Evolutionary conservation across 2,797 vertebrate species (phyloP), one percentile per base, ranked within the genome.

Genomic region (Phataginus tetradactyla): DNA sequence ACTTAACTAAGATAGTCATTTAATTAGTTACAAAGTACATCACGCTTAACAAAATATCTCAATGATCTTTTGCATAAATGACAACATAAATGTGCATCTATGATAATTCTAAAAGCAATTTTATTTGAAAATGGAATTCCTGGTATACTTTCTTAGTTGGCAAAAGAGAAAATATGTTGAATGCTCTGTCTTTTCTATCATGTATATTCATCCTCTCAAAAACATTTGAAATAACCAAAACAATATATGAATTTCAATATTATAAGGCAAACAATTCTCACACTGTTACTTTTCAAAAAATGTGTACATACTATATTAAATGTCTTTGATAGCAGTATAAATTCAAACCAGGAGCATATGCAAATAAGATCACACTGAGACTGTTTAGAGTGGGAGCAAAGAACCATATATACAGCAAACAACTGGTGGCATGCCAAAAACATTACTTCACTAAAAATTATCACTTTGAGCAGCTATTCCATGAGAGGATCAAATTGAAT

Each of bases 321-420:
- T 29, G 95, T 32, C 72, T 96, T 97, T 96, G 90, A 98, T 90
- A 95, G 93, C 9, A 14, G 95, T 51, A 93, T 96, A 86, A 96
- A 97, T 97, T 95, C 93, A 96, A 95, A 74, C 61, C 27, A 91
- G 85, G 34, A 96, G 63, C 79, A 96, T 18, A 92, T 63, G 59
- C 66, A 97, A 86, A 66, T 4, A 0, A 94, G 96, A 94, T 98
- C 95, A 53, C 32, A 94, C 27, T 80, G 12, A 11, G 78, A 51
- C 51, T 79, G 29, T 89, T 94, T 89, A 94, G 72, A 96, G 59
- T 49, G 96, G 72, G 49, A 86, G 21, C 94, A 63, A 94, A 29
- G 29, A 88, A n/a, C 27, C 88, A 55, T 39, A 39, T 18, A 51
- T 51, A 81, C 18, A 83, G 3, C 71, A 95, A 96, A 92, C 42